Conservation (phyloP, 2,888 invertebrate species). For the Gymnoscelis rufifasciata region DNA sequence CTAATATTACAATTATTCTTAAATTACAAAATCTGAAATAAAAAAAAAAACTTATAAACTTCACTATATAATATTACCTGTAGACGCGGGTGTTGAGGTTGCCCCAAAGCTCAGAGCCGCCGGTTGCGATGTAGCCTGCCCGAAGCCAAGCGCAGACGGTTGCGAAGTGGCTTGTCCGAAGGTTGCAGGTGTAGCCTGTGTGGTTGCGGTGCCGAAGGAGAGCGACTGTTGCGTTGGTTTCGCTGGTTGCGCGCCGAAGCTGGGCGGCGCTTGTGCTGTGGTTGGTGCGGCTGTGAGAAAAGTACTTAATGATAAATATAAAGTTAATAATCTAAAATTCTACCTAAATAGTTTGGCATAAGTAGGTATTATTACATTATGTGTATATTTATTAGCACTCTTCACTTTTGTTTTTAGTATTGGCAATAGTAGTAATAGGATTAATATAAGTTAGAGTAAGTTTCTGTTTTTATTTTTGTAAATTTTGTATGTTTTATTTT, state of each 20-base stretch:
- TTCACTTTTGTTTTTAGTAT: too few species aligned
- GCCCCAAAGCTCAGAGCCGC: conserved; percentile 16
- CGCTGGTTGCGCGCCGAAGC: conserved; percentile 25
- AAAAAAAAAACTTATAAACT: neutral
- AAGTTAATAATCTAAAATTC: too few species aligned
- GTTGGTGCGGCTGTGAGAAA: conserved; percentile 18
- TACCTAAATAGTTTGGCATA: too few species aligned
- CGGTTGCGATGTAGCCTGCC: conserved; percentile 9
- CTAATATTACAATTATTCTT: too few species aligned
- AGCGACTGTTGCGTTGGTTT: conserved; percentile 10
- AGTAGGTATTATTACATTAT: too few species aligned
- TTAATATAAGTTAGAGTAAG: too few species aligned
- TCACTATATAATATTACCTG: conserved; percentile 1
- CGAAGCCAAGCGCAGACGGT: conserved; percentile 20
- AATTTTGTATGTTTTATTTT: too few species aligned
- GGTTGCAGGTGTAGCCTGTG: neutral
- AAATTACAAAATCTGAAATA: too few species aligned
- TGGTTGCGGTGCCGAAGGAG: conserved; percentile 15
- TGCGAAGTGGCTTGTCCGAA: conserved; percentile 28
- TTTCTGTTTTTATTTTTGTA: too few species aligned
- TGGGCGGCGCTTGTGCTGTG: conserved; percentile 24
- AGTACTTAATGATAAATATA: too few species aligned
- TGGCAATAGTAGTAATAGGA: too few species aligned
- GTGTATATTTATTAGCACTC: too few species aligned
- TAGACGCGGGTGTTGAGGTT: conserved; percentile 7